Percentiles rank a stretch among this genome's conserved stretches.
phyloP scores from a whole-genome alignment of 2,113 vertebrate species.

The Entelurus aequoreus region DNA sequence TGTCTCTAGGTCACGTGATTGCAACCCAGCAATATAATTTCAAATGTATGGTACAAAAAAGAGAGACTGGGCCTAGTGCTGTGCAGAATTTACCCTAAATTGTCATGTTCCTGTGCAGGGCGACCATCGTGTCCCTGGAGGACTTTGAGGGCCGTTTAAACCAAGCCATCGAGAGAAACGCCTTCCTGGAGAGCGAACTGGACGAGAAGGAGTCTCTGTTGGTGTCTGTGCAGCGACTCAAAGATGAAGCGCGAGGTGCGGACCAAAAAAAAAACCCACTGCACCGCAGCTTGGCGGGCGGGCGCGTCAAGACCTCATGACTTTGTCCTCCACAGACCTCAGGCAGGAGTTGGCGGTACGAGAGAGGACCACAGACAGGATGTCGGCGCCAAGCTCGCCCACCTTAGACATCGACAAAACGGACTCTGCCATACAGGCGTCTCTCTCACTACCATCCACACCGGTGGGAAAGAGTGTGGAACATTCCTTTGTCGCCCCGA shows the following conservation, averaged over 20 bases:
- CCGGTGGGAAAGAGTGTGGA: slow-evolving; percentile 87
- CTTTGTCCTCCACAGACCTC: slow-evolving; percentile 73
- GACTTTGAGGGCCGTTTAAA: slow-evolving; percentile 97
- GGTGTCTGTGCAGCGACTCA: slow-evolving; percentile 94
- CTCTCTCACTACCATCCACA: slow-evolving; percentile 90
- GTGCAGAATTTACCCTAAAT: too few relatives aligned
- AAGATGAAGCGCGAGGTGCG: slow-evolving; percentile 95
- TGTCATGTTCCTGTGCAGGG: slow-evolving; percentile 68
- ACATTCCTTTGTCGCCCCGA: slow-evolving; percentile 81
- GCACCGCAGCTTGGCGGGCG: background rate
- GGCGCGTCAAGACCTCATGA: background rate
- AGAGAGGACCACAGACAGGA: slow-evolving; percentile 88
- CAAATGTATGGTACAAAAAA: too few relatives aligned
- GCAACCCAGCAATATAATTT: too few relatives aligned
- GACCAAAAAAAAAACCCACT: background rate
- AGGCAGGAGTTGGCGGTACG: slow-evolving; percentile 93
- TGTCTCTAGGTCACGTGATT: too few relatives aligned
- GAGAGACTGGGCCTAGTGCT: too few relatives aligned
- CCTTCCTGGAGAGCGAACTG: slow-evolving; percentile 96
- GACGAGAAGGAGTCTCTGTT: slow-evolving; percentile 96
- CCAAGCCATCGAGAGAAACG: slow-evolving; percentile 97
- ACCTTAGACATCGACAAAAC: slow-evolving; percentile 91
- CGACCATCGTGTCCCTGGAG: slow-evolving; percentile 96
- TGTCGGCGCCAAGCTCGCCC: slow-evolving; percentile 93
- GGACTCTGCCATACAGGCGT: slow-evolving; percentile 89